Evolutionary conservation across 2,113 vertebrate genomes (phyloP).

Genomic region (Zingel zingel): DNA sequence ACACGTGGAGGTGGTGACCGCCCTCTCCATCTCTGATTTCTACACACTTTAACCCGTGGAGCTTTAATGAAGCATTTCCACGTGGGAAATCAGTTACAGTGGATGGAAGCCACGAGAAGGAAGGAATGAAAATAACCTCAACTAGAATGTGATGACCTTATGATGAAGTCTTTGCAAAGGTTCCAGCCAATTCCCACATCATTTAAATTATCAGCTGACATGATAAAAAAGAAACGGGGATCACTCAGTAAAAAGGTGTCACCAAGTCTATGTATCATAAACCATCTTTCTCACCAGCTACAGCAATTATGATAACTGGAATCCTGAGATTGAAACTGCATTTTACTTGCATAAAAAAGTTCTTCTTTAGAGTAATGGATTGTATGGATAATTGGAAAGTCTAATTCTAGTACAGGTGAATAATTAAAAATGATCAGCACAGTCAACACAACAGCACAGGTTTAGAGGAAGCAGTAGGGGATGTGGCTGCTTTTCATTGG

Average conservation of each 20-base stretch:
- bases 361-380: neutral
- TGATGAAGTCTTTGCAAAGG: neutral
- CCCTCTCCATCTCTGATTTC: conserved; percentile 34
- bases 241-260: neutral
- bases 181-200: neutral
- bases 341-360: neutral
- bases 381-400: neutral
- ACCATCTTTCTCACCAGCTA: neutral
- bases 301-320: neutral
- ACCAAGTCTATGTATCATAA: neutral
- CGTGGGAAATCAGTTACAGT: conserved; percentile 45
- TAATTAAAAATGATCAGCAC: neutral
- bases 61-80: conserved; percentile 38
- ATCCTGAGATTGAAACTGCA: neutral
- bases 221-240: neutral
- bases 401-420: neutral
- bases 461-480: neutral
- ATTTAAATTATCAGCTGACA: neutral
- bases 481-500: no score
- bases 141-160: conserved; percentile 13
- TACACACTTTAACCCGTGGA: conserved; percentile 26
- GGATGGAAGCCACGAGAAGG: neutral
- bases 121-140: conserved; percentile 24
- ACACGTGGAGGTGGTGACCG: conserved; percentile 51
- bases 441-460: neutral